These are phyloP conservation scores for Drosophila simulans DNA, from an alignment of 1,140 invertebrate genomes.

Conservation along the genomic window DNA sequence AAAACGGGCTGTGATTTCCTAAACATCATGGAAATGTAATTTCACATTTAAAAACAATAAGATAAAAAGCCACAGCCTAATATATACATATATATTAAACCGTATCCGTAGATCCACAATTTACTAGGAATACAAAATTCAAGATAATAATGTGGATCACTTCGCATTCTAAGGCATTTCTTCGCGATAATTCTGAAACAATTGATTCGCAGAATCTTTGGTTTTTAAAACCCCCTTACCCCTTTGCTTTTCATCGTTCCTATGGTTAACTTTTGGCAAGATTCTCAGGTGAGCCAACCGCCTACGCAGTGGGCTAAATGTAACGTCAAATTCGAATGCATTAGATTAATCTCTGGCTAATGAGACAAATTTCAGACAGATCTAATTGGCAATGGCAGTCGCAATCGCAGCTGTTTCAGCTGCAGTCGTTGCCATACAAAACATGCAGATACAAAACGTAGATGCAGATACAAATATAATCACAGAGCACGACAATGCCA, in stretches of 20 bases:
- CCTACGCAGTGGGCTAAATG: slow-evolving; percentile 55
- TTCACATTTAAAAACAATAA: not conserved
- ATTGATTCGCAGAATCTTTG: not conserved
- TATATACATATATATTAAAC: no score
- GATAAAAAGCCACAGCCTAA: not conserved
- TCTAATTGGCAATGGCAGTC: slow-evolving; percentile 58
- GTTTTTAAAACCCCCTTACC: not conserved
- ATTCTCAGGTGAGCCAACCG: slow-evolving; percentile 23
- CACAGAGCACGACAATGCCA: slow-evolving; percentile 30
- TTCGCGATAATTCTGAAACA: not conserved
- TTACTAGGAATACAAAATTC: no score
- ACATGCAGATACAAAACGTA: slow-evolving; percentile 24
- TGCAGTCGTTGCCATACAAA: slow-evolving; percentile 29
- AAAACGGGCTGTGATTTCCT: not conserved
- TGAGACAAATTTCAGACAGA: slow-evolving; percentile 63
- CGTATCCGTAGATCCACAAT: no score
- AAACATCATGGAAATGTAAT: not conserved
- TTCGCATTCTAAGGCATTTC: no score
- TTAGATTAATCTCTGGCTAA: slow-evolving; percentile 75
- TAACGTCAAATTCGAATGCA: slow-evolving; percentile 69
- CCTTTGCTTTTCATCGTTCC: not conserved
- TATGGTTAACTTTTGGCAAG: slow-evolving; percentile 46
- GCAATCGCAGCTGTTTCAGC: slow-evolving; percentile 26
- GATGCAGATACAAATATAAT: slow-evolving; percentile 20
- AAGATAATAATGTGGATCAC: no score